Evolutionary conservation across 1,140 invertebrate species (phyloP), one percentile per base, ranked within the genome.

Genomic region (Calycopis cecrops): DNA sequence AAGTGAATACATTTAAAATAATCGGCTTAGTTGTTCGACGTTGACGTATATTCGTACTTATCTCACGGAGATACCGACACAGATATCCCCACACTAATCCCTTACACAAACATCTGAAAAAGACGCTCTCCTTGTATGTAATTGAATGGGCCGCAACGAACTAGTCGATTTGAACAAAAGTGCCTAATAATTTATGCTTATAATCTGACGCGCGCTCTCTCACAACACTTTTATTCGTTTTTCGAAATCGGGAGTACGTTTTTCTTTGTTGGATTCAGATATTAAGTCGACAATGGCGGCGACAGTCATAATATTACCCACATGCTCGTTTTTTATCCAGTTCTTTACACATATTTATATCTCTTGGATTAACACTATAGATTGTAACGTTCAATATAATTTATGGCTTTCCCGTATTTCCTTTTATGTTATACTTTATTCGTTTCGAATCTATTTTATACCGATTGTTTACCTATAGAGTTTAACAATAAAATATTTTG

Each of bases 1-100:
- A 87, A 85, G 84, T 87, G 81, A 87, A 87, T 87, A 87, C 84
- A 85, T 87, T 87, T 87, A 84, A 87, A 87, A 85, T 87, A 85
- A 87, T 87, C 84, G 80, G 84, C 84, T 87, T 87, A 87, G 79
- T 69, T 76, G 76, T 79, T 73, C 80, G 81, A 87, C 84, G 84
- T 87, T 87, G 84, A 87, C 84, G 79, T 85, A 87, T 87, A 84
- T 84, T 81, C 79, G 74, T 81, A 87, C 79, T 87, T 87, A 87
- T 87, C 84, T 84, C 75, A 82, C 76, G 71, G 69, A 85, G 84
- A 87, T 87, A 85, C 84, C 81, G 79, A 76, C 79, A 80, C 73
- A 85, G 81, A 85, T 85, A 86, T 79, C 76, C 70, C 77, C 62
- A 44, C 60, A 76, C 81, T 87, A 87, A 87, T 87, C 81, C 79